Evolutionary conservation across 1,140 invertebrate species (phyloP), one percentile per base, ranked within the genome.

Genomic region (Dendrolimus punctatus): DNA sequence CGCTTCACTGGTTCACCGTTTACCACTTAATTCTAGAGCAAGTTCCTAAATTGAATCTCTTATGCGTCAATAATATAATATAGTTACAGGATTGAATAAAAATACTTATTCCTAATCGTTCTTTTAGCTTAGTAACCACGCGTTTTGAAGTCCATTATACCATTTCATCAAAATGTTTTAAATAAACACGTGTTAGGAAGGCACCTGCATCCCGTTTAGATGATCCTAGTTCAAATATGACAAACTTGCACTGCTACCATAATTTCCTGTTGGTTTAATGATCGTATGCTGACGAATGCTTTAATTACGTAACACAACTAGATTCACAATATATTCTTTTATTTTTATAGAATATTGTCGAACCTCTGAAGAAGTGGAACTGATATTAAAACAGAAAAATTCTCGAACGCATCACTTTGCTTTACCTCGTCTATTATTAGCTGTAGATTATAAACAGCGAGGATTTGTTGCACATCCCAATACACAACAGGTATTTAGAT

Each of bases 381-480:
- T 90, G 5, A 81, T 95, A 9, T 76, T 95, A n/a, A 87, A 81
- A 40, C 88, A 90, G 57, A 74, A 56, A 4, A 88, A 89, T 4
- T 70, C 83, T 65, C 56, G 73, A 36, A 73, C 64, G 66, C 64
- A 53, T 49, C 83, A 78, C 41, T 88, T 87, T 47, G 75, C 67
- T 5, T 89, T 88, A 47, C 92, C 91, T 2, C 76, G 93, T 39
- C 72, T 95, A 4, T 88, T 93, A 50, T 75, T 94, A 51, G 93
- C 93, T 0, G 88, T 95, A 55, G 91, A 93, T 67, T 91, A 90
- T 66, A 90, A 91, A 60, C 92, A 95, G 65, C 94, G 93, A 70
- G 89, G 89, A 69, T 94, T 95, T 68, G 91, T 95, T 0, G 91
- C 93, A 2, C 92, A 94, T 76, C 90, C 92, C 0, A 92, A 93